Evolutionary conservation across 2,113 vertebrate genomes (phyloP), one percentile per base, ranked within the genome.

Genomic region (Scalopus aquaticus): DNA sequence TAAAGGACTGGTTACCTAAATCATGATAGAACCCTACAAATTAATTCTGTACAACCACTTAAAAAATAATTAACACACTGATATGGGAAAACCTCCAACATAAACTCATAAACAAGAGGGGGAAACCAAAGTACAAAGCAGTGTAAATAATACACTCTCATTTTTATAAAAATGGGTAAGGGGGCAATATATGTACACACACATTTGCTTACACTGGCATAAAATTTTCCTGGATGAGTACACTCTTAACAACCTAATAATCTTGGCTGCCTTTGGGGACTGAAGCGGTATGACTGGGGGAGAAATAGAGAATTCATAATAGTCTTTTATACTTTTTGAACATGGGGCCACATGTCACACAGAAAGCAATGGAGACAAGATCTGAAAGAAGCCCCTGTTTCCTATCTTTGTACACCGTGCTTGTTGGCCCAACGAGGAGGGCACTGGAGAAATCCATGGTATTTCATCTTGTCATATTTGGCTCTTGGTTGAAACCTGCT

Each of bases 201-300:
- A 30, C n/a, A 90, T 84, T 79, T 92, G 85, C 30, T 94, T 76
- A 90, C 13, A 46, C 0, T 65, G 70, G 6, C 92, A 90, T n/a
- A 83, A 32, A 69, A 72, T 39, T 44, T 51, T 81, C 90, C 30
- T 60, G 54, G 26, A 76, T 94, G 73, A 24, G 77, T 44, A 67
- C 5, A 88, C 19, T 86, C 28, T 44, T 67, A 67, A 93, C 84
- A 91, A 49, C 73, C 56, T 77, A 81, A 19, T 64, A 44, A 90
- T 37, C 26, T 7, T 64, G 44, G 44, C 10, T 95, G 28, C 42
- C 60, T 62, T 56, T 42, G 12, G 58, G 60, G 42, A 90, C 90
- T 65, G 22, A 88, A 74, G 46, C 0, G 5, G 58, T 72, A 76
- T 58, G 69, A 83, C 30, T 49, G 35, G n/a, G 42, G 46, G 69